These are phyloP conservation scores for Pimephales promelas DNA, from an alignment of 2,113 vertebrate genomes.

Conservation along the genomic window DNA sequence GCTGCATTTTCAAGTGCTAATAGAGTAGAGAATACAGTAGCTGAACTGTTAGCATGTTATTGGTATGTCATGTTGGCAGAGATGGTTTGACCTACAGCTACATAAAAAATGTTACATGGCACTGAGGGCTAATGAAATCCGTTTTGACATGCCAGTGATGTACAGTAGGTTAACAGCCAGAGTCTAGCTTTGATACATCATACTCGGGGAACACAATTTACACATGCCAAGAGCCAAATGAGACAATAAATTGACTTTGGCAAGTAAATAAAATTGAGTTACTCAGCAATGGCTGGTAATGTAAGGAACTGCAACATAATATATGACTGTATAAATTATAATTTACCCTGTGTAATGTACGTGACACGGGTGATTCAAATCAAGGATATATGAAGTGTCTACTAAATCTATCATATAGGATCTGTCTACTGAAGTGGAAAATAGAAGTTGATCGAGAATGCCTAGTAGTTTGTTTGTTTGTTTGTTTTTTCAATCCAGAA, in stretches of 20 bases:
- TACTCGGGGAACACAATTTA: neutral
- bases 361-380: neutral
- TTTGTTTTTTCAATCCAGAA: neutral
- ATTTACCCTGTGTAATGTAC: neutral
- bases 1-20: neutral
- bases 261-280: conserved; percentile 1
- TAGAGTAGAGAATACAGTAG: neutral
- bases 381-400: neutral
- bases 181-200: neutral
- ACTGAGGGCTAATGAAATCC: conserved; percentile 1
- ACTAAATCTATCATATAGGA: neutral
- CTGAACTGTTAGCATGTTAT: neutral
- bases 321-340: neutral
- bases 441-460: neutral
- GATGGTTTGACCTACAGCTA: conserved; percentile 4
- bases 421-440: neutral
- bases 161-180: conserved; percentile 19
- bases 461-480: too few relatives aligned
- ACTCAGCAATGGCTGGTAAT: neutral
- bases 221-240: neutral
- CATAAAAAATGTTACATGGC: conserved; percentile 4
- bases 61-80: neutral
- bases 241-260: conserved; percentile 17
- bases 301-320: neutral
- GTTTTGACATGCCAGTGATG: conserved; percentile 14